phyloP scores from a whole-genome alignment of 1,140 invertebrate species.

The Oncopodura yosiiana region DNA sequence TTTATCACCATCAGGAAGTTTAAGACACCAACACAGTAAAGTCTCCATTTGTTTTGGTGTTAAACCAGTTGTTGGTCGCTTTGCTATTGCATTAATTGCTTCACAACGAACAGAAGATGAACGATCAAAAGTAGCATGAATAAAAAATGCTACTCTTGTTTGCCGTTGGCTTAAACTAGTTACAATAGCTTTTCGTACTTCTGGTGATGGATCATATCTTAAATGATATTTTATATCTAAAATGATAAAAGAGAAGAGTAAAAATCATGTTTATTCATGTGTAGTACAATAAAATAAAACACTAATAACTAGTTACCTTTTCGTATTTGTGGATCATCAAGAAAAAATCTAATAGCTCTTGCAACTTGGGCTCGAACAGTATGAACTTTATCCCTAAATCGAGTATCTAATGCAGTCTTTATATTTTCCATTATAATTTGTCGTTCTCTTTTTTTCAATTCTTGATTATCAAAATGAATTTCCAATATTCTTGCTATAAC shows the following conservation, averaged over 20 bases:
- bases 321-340: no score
- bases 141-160: no score
- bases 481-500: not conserved
- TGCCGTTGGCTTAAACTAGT: no score
- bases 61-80: not conserved
- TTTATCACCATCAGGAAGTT: not conserved
- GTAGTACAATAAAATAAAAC: no score
- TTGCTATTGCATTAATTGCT: conserved; percentile 6
- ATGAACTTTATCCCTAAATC: no score
- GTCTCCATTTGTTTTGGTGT: not conserved
- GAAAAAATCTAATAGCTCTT: not conserved
- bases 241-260: no score
- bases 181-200: not conserved
- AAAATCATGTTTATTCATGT: no score
- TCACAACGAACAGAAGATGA: not conserved
- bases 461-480: not conserved
- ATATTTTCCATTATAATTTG: no score
- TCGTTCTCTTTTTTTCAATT: not conserved
- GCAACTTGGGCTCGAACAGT: no score
- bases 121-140: conserved; percentile 5
- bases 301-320: no score
- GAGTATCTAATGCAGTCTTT: no score
- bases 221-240: conserved; percentile 14
- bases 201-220: conserved; percentile 2
- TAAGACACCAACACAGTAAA: conserved; percentile 10